A percentile compares a stretch with the other conserved stretches of the same genome.
These are phyloP conservation scores for Anodontia alba DNA, from an alignment of 2,888 invertebrate genomes.

Conservation along the genomic window DNA sequence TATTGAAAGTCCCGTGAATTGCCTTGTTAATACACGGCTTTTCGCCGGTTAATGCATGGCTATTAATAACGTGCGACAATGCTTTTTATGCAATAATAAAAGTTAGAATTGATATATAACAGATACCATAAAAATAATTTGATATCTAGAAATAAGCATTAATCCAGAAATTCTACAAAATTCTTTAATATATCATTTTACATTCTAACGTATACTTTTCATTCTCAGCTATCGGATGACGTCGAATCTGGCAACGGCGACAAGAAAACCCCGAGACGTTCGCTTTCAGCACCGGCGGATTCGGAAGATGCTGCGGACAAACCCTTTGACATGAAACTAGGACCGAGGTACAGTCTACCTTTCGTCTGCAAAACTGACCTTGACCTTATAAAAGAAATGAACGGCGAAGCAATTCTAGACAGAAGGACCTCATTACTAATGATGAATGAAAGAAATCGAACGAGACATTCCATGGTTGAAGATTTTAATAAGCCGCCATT, in stretches of 20 bases:
- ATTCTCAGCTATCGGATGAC: too few relatives aligned
- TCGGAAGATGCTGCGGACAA: neutral
- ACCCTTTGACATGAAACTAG: constrained; percentile 1
- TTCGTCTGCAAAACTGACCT: constrained; percentile 54
- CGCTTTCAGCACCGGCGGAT: neutral
- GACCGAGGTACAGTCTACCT: constrained; percentile 47
- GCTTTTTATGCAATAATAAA: too few relatives aligned
- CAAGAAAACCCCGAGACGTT: neutral
- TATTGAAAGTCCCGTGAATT: too few relatives aligned
- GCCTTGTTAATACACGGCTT: too few relatives aligned
- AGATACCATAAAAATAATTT: too few relatives aligned
- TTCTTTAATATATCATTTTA: too few relatives aligned
- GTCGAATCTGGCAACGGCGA: neutral
- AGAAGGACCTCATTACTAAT: constrained; percentile 43
- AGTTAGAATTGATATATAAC: too few relatives aligned
- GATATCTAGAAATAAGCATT: too few relatives aligned
- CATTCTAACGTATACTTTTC: too few relatives aligned
- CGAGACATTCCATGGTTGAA: constrained; percentile 21
- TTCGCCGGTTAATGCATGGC: too few relatives aligned
- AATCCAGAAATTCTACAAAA: too few relatives aligned
- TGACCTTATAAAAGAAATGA: constrained; percentile 50
- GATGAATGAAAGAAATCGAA: constrained; percentile 45
- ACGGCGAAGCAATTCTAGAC: constrained; percentile 9
- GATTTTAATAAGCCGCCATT: neutral
- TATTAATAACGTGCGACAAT: too few relatives aligned